Conservation (phyloP, 2,888 invertebrate genomes). For the Ochropacha duplaris region DNA sequence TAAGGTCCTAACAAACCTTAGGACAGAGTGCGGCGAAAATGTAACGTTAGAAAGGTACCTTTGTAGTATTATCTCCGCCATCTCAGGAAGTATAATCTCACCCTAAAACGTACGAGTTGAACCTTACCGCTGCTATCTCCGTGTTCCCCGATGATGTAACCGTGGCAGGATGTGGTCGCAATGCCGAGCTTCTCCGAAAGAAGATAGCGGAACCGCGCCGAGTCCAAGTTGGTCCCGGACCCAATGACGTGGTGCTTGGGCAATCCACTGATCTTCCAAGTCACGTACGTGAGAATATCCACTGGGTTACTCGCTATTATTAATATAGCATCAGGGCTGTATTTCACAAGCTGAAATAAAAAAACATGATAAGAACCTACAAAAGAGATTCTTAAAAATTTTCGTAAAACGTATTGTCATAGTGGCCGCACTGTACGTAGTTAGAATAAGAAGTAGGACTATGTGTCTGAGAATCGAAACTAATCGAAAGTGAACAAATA, state of each 20-base stretch:
- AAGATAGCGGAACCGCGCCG: constrained; percentile 94
- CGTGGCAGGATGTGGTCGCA: constrained; percentile 93
- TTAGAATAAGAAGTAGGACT: too few relatives aligned
- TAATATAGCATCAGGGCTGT: constrained; percentile 93
- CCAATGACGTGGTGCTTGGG: constrained; percentile 95
- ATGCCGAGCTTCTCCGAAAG: constrained; percentile 91
- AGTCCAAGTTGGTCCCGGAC: constrained; percentile 96
- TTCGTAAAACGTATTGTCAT: too few relatives aligned
- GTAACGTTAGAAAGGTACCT: too few relatives aligned
- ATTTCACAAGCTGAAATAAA: constrained; percentile 84
- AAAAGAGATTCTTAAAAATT: too few relatives aligned
- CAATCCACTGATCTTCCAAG: constrained; percentile 97
- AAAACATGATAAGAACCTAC: neutral
- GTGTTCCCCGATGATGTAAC: constrained; percentile 97
- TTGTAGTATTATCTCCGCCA: too few relatives aligned
- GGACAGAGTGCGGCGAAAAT: too few relatives aligned
- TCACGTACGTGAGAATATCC: constrained; percentile 95
- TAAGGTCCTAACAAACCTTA: too few relatives aligned
- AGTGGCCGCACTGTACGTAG: too few relatives aligned
- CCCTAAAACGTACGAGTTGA: too few relatives aligned
- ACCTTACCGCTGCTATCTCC: constrained; percentile 92
- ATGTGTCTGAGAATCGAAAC: neutral
- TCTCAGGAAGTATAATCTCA: too few relatives aligned
- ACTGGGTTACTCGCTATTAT: constrained; percentile 96
- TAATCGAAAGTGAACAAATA: constrained; percentile 23